Percentiles rank a stretch among this genome's conserved stretches.
Conservation (phyloP, 1,140 invertebrate genomes). For the Prorops nasuta region DNA sequence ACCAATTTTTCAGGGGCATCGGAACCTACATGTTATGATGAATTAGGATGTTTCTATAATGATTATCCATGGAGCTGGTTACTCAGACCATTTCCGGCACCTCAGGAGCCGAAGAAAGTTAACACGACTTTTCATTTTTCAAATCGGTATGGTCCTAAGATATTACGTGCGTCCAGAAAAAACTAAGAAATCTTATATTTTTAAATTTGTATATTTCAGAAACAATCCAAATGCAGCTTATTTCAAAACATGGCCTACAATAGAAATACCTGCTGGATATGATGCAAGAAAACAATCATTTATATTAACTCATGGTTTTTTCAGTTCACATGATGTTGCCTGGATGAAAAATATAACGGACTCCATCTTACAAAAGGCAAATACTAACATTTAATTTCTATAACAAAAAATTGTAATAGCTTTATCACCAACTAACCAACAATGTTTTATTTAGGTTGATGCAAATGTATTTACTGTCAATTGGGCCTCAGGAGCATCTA, state of each 20-base stretch:
- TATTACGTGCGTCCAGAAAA: too few species aligned
- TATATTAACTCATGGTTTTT: slow-evolving; percentile 36
- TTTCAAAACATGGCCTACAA: slow-evolving; percentile 11
- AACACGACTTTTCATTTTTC: slow-evolving; percentile 22
- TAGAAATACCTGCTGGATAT: slow-evolving; percentile 5
- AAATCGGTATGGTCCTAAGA: slow-evolving; percentile 33
- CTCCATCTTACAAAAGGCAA: slow-evolving; percentile 30
- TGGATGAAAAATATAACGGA: slow-evolving; percentile 34
- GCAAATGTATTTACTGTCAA: slow-evolving; percentile 47
- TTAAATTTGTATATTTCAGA: background rate
- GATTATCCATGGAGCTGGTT: slow-evolving; percentile 28
- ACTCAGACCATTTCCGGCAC: slow-evolving; percentile 30
- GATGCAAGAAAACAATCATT: slow-evolving; percentile 27
- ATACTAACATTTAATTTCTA: background rate
- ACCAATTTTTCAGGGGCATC: slow-evolving; percentile 5
- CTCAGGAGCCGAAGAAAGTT: slow-evolving; percentile 26
- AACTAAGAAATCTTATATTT: background rate
- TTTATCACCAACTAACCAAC: too few species aligned
- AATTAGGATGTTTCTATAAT: slow-evolving; percentile 34
- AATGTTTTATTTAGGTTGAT: slow-evolving; percentile 33
- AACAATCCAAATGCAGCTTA: background rate
- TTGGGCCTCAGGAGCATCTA: slow-evolving; percentile 42
- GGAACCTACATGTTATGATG: slow-evolving; percentile 23
- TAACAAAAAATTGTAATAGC: slow-evolving; percentile 9
- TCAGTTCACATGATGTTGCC: slow-evolving; percentile 19